phyloP scores from a whole-genome alignment of 2,113 vertebrate species.

The Tragelaphus buxtoni region DNA sequence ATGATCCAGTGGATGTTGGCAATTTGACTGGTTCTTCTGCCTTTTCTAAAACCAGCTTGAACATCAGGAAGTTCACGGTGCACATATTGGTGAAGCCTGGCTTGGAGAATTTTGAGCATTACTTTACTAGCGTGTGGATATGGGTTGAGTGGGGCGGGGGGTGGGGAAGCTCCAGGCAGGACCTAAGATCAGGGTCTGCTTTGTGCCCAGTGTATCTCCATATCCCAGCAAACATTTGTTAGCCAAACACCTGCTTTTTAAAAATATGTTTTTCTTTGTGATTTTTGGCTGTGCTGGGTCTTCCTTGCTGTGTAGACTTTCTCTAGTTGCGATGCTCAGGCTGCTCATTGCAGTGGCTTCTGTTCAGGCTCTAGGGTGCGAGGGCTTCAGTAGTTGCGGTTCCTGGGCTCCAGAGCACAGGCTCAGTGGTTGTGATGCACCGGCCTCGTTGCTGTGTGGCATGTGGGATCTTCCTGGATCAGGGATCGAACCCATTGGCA shows the following conservation, averaged over 20 bases:
- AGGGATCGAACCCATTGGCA: neutral
- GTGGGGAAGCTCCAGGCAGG: neutral
- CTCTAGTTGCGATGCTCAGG: neutral
- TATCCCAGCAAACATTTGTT: neutral
- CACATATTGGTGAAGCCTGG: no score
- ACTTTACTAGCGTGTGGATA: no score
- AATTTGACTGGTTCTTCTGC: no score
- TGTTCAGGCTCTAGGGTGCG: accelerated
- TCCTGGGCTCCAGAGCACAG: neutral
- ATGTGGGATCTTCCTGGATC: neutral
- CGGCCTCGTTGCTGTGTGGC: accelerated
- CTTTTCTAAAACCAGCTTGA: no score
- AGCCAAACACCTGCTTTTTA: neutral
- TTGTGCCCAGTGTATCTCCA: neutral
- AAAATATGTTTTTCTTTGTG: neutral
- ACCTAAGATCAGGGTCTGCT: neutral
- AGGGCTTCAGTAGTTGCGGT: neutral
- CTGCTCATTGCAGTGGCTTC: neutral
- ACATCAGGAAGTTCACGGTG: no score
- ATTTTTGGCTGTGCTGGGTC: neutral
- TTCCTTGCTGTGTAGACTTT: neutral
- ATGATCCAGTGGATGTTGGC: no score
- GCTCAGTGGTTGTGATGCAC: neutral
- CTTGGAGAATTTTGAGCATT: no score
- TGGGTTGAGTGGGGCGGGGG: neutral